Percentiles rank a stretch among this genome's conserved stretches.
Conservation (phyloP, 2,113 vertebrate genomes). For the Barbus barbus region DNA sequence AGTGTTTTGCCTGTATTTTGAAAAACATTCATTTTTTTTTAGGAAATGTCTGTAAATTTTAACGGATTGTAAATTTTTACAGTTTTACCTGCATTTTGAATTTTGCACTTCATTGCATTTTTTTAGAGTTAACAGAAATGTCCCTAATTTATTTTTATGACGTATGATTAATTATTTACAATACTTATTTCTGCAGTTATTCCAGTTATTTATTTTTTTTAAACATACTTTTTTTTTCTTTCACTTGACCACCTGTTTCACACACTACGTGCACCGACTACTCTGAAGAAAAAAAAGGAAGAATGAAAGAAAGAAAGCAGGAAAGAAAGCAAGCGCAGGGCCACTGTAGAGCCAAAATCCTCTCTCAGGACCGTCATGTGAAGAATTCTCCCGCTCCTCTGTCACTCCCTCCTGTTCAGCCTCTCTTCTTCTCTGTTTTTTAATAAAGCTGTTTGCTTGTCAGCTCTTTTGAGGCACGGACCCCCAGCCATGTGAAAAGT, state of each 20-base stretch:
- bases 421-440: constrained; percentile 79
- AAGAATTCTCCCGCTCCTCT: constrained; percentile 71
- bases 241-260: constrained; percentile 1
- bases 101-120: too few relatives aligned
- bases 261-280: not conserved
- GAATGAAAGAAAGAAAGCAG: constrained; percentile 39
- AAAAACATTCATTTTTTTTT: too few relatives aligned
- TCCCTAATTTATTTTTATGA: too few relatives aligned
- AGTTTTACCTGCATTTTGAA: too few relatives aligned
- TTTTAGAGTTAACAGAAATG: too few relatives aligned
- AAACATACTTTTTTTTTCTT: not conserved
- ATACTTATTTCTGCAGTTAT: too few relatives aligned
- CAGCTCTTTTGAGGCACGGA: constrained; percentile 81
- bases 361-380: constrained; percentile 80
- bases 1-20: not conserved
- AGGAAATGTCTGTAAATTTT: too few relatives aligned
- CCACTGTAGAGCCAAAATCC: constrained; percentile 80
- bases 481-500: constrained; percentile 87
- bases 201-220: too few relatives aligned
- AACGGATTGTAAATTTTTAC: too few relatives aligned
- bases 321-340: constrained; percentile 48
- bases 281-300: constrained; percentile 48
- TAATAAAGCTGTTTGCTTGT: constrained; percentile 86
- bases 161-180: too few relatives aligned
- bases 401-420: constrained; percentile 57